Conservation (phyloP, 2,113 vertebrate species). For the Percina caprodes region DNA sequence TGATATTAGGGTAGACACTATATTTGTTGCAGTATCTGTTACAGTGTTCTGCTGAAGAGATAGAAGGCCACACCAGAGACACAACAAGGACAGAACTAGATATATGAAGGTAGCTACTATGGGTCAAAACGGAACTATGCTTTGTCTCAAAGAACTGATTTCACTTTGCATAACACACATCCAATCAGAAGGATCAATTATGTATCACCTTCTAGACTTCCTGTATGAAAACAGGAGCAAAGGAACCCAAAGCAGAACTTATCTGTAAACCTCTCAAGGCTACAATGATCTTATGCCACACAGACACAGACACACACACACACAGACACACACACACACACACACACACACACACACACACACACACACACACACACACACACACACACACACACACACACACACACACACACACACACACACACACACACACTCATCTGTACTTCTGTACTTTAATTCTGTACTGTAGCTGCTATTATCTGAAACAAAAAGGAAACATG, state of each 20-base stretch:
- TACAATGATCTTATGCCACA: background rate
- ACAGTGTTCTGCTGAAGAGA: background rate
- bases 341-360: no score
- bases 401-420: no score
- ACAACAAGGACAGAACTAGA: constrained; percentile 39
- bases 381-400: no score
- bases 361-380: no score
- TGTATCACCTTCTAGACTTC: background rate
- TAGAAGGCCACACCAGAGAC: constrained; percentile 47
- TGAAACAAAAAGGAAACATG: constrained; percentile 16
- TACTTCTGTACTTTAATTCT: background rate
- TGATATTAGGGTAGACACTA: constrained; percentile 10
- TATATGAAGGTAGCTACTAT: background rate
- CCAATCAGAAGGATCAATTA: background rate
- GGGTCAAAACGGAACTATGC: constrained; percentile 6
- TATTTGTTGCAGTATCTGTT: constrained; percentile 44
- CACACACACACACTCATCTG: no score
- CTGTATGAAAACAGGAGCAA: constrained; percentile 29
- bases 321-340: no score
- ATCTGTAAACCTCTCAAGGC: constrained; percentile 44
- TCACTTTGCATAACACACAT: background rate
- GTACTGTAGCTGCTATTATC: background rate
- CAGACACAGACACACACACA: background rate
- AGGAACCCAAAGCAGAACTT: constrained; percentile 35
- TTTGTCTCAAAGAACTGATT: constrained; percentile 43